A percentile compares a stretch with the other conserved stretches of the same genome.
These are phyloP conservation scores for Capreolus pygargus DNA, from an alignment of 2,113 vertebrate genomes.

Conservation along the genomic window DNA sequence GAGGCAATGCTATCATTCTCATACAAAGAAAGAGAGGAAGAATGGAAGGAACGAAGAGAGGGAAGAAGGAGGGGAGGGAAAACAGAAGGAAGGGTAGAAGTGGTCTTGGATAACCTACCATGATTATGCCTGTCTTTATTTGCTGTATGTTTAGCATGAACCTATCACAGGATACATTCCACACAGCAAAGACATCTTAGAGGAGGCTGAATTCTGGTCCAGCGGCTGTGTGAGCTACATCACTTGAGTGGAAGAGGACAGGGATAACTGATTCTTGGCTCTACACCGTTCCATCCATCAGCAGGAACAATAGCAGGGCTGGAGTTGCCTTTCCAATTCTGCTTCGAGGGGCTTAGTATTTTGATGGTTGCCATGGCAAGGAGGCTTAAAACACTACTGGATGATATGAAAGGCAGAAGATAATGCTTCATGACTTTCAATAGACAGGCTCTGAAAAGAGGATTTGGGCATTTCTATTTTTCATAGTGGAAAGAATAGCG, in stretches of 20 bases:
- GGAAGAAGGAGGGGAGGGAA: not conserved
- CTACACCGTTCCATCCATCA: not conserved
- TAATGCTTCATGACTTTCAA: constrained; percentile 21
- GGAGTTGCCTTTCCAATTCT: not conserved
- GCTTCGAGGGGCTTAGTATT: constrained; percentile 17
- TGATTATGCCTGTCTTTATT: not conserved
- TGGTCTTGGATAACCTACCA: not conserved
- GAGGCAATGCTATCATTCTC: not conserved
- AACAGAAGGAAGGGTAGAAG: not conserved
- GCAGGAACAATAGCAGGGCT: constrained; percentile 19
- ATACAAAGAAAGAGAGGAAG: not conserved
- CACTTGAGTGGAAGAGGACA: not conserved
- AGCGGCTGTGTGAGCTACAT: not conserved
- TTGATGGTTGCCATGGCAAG: constrained; percentile 62
- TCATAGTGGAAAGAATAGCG: not conserved
- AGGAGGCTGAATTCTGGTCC: not conserved
- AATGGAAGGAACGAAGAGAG: not conserved
- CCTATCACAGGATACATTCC: not conserved
- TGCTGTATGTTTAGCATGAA: not conserved
- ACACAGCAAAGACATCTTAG: not conserved
- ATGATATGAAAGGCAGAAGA: constrained; percentile 32
- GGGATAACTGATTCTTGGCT: not conserved
- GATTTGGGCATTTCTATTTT: constrained; percentile 7
- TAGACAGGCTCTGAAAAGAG: not conserved
- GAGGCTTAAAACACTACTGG: constrained; percentile 39